Base-by-base conservation (phyloP, 2,888 invertebrate species). In the Zelleria hepariella region DNA sequence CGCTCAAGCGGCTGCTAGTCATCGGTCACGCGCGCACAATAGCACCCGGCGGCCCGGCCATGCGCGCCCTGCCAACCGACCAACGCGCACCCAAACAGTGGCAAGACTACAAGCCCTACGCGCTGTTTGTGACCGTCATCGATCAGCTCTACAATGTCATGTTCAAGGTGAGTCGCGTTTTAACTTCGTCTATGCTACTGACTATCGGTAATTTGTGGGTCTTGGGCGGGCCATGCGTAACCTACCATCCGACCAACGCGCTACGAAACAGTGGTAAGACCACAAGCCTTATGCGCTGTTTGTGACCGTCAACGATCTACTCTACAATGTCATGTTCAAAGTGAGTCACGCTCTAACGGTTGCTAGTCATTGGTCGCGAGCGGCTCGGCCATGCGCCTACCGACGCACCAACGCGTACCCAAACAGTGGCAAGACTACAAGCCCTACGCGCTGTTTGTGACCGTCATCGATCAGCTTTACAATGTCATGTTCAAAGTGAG, bases 271-370 rank as follows among this genome's bases (percentile, higher is more conserved):
- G 25, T 98, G 96, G 86, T 67, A 85, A 32, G 93, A 95, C 58
- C 98, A 98, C 86, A 97, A 96, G 78, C 94, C 94, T 18, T 94
- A 94, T 78, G 90, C 97, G 51, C 89, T 98, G 70, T 95, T 96
- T 84, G 95, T 95, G 75, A 95, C 95, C 5, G 87, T 98, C 61
- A 88, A 98, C 49, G 95, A 98, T 80, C 92, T 93, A 68, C 92
- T 98, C 49, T 98, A 97, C 77, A 92, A 90, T 59, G 92, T 93
- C 69, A 93, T 97, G 80, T 97, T 97, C 80, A 92, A 93, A 63
- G 64, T 95, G 63, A 96, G 90, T 91, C 7, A 94, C 95, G 84
- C 80, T 98, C 53, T 92, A 93, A 67, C 92, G 97, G 42, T 82
- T 97, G 52, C 74, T 98, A 56, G 83, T 95, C 5, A 82, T 93